phyloP scores from a whole-genome alignment of 1,140 invertebrate species.

The Lanistes nyassanus region DNA sequence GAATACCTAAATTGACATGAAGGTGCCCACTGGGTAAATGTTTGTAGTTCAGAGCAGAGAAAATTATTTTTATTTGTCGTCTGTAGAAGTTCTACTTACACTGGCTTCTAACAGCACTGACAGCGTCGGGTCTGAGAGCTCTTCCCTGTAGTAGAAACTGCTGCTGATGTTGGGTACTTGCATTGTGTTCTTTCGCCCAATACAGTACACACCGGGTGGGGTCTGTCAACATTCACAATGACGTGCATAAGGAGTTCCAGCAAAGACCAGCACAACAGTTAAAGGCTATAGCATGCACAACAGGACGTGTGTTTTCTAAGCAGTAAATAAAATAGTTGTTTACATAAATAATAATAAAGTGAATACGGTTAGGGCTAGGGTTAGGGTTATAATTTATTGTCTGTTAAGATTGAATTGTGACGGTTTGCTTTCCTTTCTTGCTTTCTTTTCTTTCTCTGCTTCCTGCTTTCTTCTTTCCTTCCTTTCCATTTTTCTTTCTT shows the following conservation, averaged over 20 bases:
- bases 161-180: background rate
- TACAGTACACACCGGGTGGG: constrained; percentile 10
- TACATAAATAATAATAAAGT: no score
- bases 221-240: background rate
- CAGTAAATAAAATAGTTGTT: no score
- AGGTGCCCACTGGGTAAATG: background rate
- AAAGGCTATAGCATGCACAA: background rate
- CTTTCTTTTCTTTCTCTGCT: no score
- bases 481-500: no score
- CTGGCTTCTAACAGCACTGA: background rate
- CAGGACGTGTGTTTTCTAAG: no score
- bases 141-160: constrained; percentile 17
- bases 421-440: no score
- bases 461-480: no score
- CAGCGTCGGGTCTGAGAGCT: background rate
- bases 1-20: background rate
- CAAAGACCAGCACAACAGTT: background rate
- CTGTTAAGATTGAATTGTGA: no score
- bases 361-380: no score
- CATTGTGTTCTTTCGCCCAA: background rate
- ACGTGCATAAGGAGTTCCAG: background rate
- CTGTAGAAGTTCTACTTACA: background rate
- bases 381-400: no score
- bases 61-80: background rate
- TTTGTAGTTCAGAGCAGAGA: background rate